Evolutionary conservation across 2,113 vertebrate genomes (phyloP).

Genomic region (Eublepharis macularius): DNA sequence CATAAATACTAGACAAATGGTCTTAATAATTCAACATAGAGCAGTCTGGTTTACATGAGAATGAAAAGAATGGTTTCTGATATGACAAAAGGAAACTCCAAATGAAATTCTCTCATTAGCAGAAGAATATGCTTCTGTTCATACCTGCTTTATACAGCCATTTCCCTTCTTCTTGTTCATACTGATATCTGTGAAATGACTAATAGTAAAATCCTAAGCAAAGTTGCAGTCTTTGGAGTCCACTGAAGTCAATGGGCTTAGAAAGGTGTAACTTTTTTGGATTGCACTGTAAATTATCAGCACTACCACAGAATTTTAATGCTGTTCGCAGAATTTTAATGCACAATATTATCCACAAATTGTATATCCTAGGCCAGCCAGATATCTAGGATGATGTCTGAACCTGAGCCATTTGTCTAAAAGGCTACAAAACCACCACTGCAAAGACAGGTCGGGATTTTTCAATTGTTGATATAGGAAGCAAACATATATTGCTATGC

Average conservation of each 20-base stretch:
- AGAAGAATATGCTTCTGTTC: not conserved
- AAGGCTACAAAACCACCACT: slow-evolving; percentile 8
- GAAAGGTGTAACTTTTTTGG: too few relatives aligned
- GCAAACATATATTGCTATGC: slow-evolving; percentile 9
- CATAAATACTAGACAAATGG: too few relatives aligned
- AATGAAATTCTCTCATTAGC: not conserved
- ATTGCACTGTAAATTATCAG: not conserved
- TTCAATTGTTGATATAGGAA: not conserved
- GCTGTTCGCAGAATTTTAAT: not conserved
- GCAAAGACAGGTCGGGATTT: slow-evolving; percentile 19
- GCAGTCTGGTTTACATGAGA: too few relatives aligned
- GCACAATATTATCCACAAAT: not conserved
- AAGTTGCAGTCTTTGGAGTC: too few relatives aligned
- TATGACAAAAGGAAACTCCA: too few relatives aligned
- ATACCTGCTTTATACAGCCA: not conserved
- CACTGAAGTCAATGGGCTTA: too few relatives aligned
- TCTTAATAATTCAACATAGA: too few relatives aligned
- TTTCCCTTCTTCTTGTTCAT: not conserved
- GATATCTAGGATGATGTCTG: not conserved
- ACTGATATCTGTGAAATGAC: too few relatives aligned
- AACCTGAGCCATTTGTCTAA: slow-evolving; percentile 26
- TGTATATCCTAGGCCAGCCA: slow-evolving; percentile 19
- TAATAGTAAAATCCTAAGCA: too few relatives aligned
- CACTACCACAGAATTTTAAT: not conserved
- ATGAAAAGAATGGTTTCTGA: too few relatives aligned